These are phyloP conservation scores for Augiades crinisus DNA, from an alignment of 2,888 invertebrate species.

Conservation along the genomic window DNA sequence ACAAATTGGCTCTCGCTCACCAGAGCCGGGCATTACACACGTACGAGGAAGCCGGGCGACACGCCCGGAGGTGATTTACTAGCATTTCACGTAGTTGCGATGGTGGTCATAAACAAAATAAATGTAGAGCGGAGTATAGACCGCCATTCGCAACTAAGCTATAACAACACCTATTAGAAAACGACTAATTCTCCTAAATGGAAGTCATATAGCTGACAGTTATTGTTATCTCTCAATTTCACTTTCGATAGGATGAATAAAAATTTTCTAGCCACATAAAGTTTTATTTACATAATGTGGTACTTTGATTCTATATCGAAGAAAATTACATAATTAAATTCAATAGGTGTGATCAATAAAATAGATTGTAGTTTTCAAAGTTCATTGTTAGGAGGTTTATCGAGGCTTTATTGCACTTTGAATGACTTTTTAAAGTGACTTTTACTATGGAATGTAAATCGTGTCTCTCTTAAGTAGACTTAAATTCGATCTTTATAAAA, in stretches of 20 bases:
- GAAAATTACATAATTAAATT: constrained; percentile 11
- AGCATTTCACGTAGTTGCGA: constrained; percentile 45
- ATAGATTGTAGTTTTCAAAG: neutral
- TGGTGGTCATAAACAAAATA: constrained; percentile 32
- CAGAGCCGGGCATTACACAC: constrained; percentile 73
- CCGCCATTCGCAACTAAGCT: neutral
- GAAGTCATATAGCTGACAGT: neutral
- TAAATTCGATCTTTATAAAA: constrained; percentile 5
- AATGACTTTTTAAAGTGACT: neutral
- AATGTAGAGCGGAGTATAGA: constrained; percentile 26
- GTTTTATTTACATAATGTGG: neutral
- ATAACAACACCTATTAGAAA: neutral
- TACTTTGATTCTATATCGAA: neutral
- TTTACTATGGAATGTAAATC: neutral
- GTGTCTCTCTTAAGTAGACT: neutral
- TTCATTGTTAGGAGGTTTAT: neutral
- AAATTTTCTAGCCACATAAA: neutral
- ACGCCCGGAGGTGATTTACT: constrained; percentile 69
- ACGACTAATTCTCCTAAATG: constrained; percentile 4
- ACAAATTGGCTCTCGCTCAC: constrained; percentile 72
- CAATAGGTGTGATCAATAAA: constrained; percentile 3
- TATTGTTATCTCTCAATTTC: constrained; percentile 3
- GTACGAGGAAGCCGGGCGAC: constrained; percentile 75
- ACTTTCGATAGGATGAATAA: neutral
- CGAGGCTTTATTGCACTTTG: neutral